A percentile compares a stretch with the other conserved stretches of the same genome.
Conservation (phyloP, 2,797 vertebrate species). For the Typhlichthys subterraneus region DNA sequence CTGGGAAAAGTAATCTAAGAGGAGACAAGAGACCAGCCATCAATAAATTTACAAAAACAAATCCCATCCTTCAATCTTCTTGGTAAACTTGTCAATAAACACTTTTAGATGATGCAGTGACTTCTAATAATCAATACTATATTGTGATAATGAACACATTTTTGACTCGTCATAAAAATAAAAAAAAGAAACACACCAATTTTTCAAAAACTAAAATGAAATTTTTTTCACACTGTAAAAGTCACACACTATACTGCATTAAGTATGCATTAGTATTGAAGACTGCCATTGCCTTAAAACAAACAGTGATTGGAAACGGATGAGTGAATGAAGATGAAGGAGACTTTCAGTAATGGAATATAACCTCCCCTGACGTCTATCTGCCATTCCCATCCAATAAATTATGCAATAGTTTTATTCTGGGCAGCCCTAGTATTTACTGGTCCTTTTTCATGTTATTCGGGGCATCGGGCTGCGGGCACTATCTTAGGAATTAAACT, state of each 20-base stretch:
- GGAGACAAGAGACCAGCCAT: conserved; percentile 14
- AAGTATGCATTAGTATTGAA: too few species aligned
- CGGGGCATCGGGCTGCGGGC: conserved; percentile 54
- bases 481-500: conserved; percentile 30
- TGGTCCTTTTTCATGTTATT: conserved; percentile 40
- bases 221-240: neutral
- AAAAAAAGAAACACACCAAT: neutral
- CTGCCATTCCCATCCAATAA: conserved; percentile 57
- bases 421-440: conserved; percentile 58
- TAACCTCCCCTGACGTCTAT: conserved; percentile 33
- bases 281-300: neutral
- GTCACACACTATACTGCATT: too few species aligned
- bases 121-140: conserved; percentile 11
- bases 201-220: too few species aligned
- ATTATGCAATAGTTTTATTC: conserved; percentile 68
- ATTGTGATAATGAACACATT: neutral
- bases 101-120: neutral
- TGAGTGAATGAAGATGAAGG: conserved; percentile 22
- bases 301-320: neutral
- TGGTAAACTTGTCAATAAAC: conserved; percentile 6
- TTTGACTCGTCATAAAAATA: neutral
- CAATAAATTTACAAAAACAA: too few species aligned
- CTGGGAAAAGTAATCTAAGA: conserved; percentile 90
- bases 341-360: conserved; percentile 29
- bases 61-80: neutral